These are phyloP conservation scores for Antechinus flavipes DNA, from an alignment of 2,113 vertebrate species.

Conservation along the genomic window DNA sequence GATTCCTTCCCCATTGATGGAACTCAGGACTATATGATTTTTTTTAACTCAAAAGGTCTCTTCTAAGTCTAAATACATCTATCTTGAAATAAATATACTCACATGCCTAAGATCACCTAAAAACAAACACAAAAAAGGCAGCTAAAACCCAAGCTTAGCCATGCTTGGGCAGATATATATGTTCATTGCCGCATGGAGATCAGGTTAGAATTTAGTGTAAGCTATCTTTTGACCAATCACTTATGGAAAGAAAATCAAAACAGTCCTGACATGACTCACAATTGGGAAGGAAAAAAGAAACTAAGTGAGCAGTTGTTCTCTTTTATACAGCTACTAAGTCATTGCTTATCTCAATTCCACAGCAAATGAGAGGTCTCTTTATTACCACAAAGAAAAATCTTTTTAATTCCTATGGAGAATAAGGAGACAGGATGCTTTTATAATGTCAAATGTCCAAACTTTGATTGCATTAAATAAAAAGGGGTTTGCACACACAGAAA, in stretches of 20 bases:
- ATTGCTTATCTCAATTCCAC: not conserved
- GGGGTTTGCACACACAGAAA: too few relatives aligned
- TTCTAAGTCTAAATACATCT: not conserved
- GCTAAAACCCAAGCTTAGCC: too few relatives aligned
- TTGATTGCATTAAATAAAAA: too few relatives aligned
- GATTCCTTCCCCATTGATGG: not conserved
- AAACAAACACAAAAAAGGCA: not conserved
- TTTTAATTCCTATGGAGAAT: not conserved
- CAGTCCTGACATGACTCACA: not conserved
- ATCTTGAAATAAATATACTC: not conserved
- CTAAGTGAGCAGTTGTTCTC: not conserved
- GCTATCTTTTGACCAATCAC: too few relatives aligned
- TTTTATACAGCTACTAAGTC: not conserved
- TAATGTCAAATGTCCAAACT: too few relatives aligned
- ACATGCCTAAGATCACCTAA: not conserved
- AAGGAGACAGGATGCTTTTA: too few relatives aligned
- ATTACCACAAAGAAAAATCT: not conserved
- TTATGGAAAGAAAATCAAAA: not conserved
- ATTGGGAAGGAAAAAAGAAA: not conserved
- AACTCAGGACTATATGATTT: not conserved
- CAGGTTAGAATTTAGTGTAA: not conserved
- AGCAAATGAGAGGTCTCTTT: not conserved
- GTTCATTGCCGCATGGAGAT: not conserved
- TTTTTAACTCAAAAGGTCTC: not conserved
- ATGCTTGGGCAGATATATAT: not conserved